A percentile compares a stretch with the other conserved stretches of the same genome.
phyloP scores from a whole-genome alignment of 1,140 invertebrate species.

The Aphaenogaster ashmeadi region DNA sequence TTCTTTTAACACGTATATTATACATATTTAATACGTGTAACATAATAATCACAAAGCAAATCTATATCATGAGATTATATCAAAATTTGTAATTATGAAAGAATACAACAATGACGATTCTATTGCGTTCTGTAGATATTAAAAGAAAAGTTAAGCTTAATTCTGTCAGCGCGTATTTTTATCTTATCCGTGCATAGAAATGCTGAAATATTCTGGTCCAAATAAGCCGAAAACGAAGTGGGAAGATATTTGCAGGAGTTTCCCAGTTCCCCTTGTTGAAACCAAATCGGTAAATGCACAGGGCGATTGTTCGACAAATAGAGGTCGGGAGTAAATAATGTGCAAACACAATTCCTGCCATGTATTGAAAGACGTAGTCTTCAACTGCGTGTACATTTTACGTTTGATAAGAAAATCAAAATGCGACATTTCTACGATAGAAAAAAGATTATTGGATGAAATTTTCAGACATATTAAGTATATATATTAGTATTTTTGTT shows the following conservation, averaged over 20 bases:
- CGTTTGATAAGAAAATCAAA: not conserved
- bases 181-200: not conserved
- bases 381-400: not conserved
- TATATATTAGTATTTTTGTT: not conserved
- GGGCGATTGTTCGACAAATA: constrained; percentile 75
- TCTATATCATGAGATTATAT: not conserved
- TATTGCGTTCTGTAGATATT: not conserved
- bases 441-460: not conserved
- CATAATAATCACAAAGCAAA: not conserved
- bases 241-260: constrained; percentile 27
- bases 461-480: not conserved
- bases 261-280: constrained; percentile 35
- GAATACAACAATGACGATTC: not conserved
- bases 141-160: constrained; percentile 14
- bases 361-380: constrained; percentile 15
- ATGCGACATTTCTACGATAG: not conserved
- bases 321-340: constrained; percentile 72
- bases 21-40: not conserved
- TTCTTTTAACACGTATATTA: not conserved
- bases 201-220: constrained; percentile 30
- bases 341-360: constrained; percentile 56
- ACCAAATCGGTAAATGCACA: constrained; percentile 60
- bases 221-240: constrained; percentile 12
- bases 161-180: constrained; percentile 1
- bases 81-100: not conserved